Conservation (phyloP, 2,888 invertebrate genomes). For the Frankliniella fusca region DNA sequence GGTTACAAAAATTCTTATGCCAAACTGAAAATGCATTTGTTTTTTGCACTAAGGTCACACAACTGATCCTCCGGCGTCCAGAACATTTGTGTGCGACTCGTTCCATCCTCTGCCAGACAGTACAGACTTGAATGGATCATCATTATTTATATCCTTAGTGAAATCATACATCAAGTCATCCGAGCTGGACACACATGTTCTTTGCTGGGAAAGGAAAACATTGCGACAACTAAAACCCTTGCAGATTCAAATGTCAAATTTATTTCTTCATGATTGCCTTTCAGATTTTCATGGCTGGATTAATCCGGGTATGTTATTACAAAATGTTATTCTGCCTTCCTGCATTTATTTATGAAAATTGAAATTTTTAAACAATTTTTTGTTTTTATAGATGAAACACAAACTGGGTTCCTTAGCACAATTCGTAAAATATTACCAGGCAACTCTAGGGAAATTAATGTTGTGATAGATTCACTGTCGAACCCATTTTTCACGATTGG, state of each 20-base stretch:
- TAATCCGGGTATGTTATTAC: not conserved
- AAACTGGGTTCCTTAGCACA: not conserved
- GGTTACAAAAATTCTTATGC: not conserved
- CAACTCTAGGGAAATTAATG: not conserved
- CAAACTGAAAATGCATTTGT: not conserved
- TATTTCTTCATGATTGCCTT: not conserved
- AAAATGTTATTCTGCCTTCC: not conserved
- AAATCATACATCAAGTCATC: not conserved
- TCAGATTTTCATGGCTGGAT: constrained; percentile 1
- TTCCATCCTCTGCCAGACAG: not conserved
- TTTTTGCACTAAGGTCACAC: not conserved
- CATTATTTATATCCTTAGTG: not conserved
- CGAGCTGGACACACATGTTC: not conserved
- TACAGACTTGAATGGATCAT: not conserved
- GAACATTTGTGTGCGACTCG: not conserved
- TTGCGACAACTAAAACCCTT: not conserved
- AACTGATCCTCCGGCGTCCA: not conserved
- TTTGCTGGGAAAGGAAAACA: not conserved
- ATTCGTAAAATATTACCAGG: not conserved
- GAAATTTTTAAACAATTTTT: not conserved
- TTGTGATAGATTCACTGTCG: not conserved
- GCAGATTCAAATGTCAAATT: not conserved
- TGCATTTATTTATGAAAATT: not conserved
- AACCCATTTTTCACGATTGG: not conserved
- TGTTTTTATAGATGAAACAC: not conserved